These are phyloP conservation scores for Luscinia luscinia DNA, from an alignment of 2,797 vertebrate genomes.

Conservation along the genomic window DNA sequence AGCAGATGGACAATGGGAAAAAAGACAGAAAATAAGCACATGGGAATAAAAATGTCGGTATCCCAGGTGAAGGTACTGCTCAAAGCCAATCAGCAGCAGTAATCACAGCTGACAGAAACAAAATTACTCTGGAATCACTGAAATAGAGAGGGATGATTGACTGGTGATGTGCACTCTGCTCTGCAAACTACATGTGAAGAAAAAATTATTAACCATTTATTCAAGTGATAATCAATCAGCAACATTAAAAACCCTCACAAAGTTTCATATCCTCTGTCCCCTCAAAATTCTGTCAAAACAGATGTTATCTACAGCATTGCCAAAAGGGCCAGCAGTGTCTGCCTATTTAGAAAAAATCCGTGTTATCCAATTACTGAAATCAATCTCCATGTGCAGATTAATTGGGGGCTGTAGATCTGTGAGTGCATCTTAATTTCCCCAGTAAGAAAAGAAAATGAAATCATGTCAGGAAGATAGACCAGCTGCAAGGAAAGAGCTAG, in stretches of 20 bases:
- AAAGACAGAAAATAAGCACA: not conserved
- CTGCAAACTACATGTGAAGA: not conserved
- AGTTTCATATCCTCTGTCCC: not conserved
- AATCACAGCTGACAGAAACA: not conserved
- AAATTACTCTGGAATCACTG: not conserved
- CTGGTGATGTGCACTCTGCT: not conserved
- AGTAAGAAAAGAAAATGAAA: constrained; percentile 21
- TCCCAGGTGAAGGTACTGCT: not conserved
- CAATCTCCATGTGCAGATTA: constrained; percentile 30
- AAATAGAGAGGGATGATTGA: not conserved
- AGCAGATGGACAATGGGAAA: not conserved
- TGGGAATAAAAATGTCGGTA: not conserved
- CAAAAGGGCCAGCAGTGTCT: not conserved
- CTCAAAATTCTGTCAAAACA: not conserved
- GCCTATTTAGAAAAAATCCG: not conserved
- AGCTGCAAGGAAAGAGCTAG: not conserved
- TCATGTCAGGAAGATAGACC: not conserved
- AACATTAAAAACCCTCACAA: not conserved
- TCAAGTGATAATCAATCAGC: not conserved
- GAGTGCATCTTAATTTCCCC: not conserved
- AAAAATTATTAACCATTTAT: not conserved
- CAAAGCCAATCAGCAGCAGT: not conserved
- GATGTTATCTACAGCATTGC: not conserved
- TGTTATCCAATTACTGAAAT: constrained; percentile 19
- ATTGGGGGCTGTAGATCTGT: not conserved